Evolutionary conservation across 2,113 vertebrate genomes (phyloP).

Genomic region (Elanoides forficatus): DNA sequence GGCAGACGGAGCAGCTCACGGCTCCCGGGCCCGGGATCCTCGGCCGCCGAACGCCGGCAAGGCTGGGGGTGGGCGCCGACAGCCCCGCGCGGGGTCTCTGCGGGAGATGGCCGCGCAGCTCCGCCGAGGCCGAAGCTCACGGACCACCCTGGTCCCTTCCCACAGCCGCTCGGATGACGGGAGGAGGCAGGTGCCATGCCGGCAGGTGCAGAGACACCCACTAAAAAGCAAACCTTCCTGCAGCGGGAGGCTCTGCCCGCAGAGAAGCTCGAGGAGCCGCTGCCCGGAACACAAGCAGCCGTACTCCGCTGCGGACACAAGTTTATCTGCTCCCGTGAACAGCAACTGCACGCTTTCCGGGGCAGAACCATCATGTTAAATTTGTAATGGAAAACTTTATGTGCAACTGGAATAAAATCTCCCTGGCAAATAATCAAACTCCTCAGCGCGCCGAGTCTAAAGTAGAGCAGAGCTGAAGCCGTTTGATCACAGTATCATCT

Average conservation of each 20-base stretch:
- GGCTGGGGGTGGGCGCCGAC: background rate
- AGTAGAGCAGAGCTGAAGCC: background rate
- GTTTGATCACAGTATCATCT: background rate
- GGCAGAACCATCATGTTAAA: background rate
- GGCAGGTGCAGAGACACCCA: background rate
- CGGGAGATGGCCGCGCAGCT: background rate
- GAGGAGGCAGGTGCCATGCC: background rate
- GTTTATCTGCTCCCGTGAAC: rapidly evolving
- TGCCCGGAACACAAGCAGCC: rapidly evolving
- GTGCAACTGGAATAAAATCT: background rate
- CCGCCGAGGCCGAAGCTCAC: rapidly evolving
- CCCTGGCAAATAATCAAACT: background rate
- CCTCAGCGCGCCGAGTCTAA: rapidly evolving
- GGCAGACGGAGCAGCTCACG: background rate
- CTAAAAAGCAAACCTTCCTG: background rate
- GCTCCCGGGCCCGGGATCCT: background rate
- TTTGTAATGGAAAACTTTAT: background rate
- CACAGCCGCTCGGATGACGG: rapidly evolving
- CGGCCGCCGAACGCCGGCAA: background rate
- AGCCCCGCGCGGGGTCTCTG: background rate
- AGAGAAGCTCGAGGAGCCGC: background rate
- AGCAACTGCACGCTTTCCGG: rapidly evolving
- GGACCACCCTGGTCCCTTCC: rapidly evolving
- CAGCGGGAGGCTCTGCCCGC: background rate
- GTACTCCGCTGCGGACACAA: rapidly evolving